Evolutionary conservation across 2,797 vertebrate genomes (phyloP).

Genomic region (Gastrophryne carolinensis): DNA sequence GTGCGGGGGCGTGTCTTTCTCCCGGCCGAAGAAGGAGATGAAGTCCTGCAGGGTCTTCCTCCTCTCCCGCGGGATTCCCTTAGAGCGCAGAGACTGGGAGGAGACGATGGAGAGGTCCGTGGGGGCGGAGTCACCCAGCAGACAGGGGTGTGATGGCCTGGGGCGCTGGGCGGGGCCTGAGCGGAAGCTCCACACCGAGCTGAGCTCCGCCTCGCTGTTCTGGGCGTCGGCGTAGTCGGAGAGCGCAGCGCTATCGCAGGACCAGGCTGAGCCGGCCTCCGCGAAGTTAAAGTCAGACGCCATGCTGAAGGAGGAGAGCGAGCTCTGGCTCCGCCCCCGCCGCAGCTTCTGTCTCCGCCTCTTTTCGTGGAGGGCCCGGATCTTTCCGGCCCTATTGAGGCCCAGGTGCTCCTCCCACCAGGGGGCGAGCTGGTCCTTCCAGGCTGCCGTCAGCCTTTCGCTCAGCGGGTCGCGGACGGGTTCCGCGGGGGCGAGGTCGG

Average conservation of each 20-base stretch:
- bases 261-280: conserved; percentile 43
- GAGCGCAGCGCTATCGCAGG: background rate
- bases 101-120: no score
- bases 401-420: conserved; percentile 80
- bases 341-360: conserved; percentile 61
- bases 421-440: conserved; percentile 63
- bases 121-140: no score
- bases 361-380: conserved; percentile 64
- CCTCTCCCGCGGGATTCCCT: conserved; percentile 57
- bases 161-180: no score
- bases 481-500: fast-evolving
- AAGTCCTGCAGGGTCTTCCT: conserved; percentile 58
- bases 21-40: conserved; percentile 23
- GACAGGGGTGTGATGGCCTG: no score
- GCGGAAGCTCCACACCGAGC: background rate
- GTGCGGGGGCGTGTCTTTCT: background rate
- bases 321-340: background rate
- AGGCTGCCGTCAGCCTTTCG: conserved; percentile 68
- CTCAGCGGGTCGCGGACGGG: conserved; percentile 65
- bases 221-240: no score
- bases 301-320: conserved; percentile 69
- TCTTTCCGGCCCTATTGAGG: conserved; percentile 53
- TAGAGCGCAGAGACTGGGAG: conserved; percentile 52
- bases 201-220: no score
- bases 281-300: conserved; percentile 59